Conservation (phyloP, 2,888 invertebrate species). For the Cotesia congregata region DNA sequence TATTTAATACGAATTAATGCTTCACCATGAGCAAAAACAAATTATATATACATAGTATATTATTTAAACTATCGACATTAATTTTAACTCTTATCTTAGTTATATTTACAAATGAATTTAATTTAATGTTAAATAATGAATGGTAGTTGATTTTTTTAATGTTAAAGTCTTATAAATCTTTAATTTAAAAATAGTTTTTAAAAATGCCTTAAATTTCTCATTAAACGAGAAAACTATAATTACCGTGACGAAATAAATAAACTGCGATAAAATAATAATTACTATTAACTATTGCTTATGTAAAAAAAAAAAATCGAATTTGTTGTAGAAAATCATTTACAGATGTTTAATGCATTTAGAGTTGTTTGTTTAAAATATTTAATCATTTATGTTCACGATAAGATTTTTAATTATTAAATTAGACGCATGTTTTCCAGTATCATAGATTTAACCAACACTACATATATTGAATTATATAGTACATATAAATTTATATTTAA, state of each 20-base stretch:
- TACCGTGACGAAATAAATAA: not conserved
- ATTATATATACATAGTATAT: not conserved
- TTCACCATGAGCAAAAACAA: not conserved
- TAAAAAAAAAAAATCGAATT: not conserved
- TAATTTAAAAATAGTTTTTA: conserved; percentile 34
- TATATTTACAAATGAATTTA: conserved; percentile 1
- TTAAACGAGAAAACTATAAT: conserved; percentile 7
- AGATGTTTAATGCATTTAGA: not conserved
- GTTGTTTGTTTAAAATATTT: not conserved
- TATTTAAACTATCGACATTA: not conserved
- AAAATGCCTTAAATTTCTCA: conserved; percentile 22
- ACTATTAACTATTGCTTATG: not conserved
- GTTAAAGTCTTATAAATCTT: conserved; percentile 36
- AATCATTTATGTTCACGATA: not conserved
- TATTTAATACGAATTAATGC: conserved; percentile 9
- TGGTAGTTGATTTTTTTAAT: not conserved
- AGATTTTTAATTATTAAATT: not conserved
- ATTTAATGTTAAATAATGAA: not conserved
- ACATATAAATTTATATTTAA: not conserved
- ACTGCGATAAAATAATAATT: conserved; percentile 2
- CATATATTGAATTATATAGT: not conserved
- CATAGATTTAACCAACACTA: not conserved
- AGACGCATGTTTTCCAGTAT: not conserved
- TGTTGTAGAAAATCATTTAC: not conserved
- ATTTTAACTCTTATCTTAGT: conserved; percentile 5